Evolutionary conservation across 2,797 vertebrate genomes (phyloP), one percentile per base, ranked within the genome.

Genomic region (Argyrosomus regius): DNA sequence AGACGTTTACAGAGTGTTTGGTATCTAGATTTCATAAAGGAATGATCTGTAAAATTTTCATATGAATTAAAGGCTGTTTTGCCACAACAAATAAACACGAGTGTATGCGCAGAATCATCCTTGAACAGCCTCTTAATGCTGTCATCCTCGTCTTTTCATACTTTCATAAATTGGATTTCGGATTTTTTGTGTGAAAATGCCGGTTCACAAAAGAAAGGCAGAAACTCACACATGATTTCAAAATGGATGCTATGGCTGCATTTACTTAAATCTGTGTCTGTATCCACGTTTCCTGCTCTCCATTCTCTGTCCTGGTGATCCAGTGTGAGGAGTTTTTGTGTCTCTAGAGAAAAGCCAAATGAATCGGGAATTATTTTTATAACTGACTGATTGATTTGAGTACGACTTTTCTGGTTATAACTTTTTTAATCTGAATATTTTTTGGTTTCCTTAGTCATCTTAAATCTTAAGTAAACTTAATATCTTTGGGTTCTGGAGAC

Each of bases 1-100:
- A 31, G 43, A 52, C 46, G 13, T 73, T 78, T 52, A 72, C 14
- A 18, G 13, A 56, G 62, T 72, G 73, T 81, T 86, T 84, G 24
- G 73, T 52, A 66, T 84, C 45, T 66, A 17, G 1, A 74, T 74
- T 76, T 66, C 60, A 52, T 72, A 22, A 79, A 65, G 22, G 35
- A 68, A 73, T 62, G 26, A 43, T 62, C 22, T 57, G 50, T 63
- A 10, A 53, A 10, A 63, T 31, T 3, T 72, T 59, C 28, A 66
- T 2, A 35, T 75, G 24, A 78, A 71, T 78, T 39, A 78, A 67
- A 61, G 49, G 58, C 28, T 78, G 22, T 70, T 73, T 71, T 60
- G 2, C 52, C 28, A 41, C 53, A 57, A 62, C 39, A 18, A 24
- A 75, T 35, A 60, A 54, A 76, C 39, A 71, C 39, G 24, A 54